These are phyloP conservation scores for Rostratula benghalensis DNA, from an alignment of 2,113 vertebrate species.

Conservation along the genomic window DNA sequence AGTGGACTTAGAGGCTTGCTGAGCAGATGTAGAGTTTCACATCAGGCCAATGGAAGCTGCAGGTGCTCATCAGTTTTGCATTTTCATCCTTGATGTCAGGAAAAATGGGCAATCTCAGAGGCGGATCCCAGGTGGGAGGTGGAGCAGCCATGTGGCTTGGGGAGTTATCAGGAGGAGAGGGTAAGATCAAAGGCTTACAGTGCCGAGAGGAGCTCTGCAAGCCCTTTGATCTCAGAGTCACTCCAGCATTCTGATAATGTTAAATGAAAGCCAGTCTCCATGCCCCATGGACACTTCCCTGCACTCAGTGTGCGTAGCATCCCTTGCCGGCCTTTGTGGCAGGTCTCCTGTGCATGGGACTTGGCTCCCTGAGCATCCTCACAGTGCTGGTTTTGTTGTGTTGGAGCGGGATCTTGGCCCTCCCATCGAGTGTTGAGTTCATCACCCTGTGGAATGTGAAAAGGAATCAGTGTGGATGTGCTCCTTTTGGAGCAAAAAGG, in stretches of 20 bases:
- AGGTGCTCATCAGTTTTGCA: background rate
- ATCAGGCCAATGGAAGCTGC: background rate
- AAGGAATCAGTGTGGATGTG: background rate
- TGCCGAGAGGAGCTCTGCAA: background rate
- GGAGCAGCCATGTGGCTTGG: background rate
- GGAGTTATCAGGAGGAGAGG: background rate
- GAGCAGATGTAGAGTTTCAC: background rate
- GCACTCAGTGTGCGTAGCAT: background rate
- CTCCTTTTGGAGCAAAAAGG: background rate
- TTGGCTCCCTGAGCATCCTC: background rate
- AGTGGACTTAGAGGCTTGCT: background rate
- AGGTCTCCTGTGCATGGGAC: background rate
- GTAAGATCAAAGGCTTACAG: background rate
- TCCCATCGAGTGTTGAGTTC: background rate
- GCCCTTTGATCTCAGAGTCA: background rate
- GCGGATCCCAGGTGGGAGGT: background rate
- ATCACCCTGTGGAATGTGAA: background rate
- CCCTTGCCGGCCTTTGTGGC: background rate
- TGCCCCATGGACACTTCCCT: background rate
- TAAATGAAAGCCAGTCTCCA: background rate
- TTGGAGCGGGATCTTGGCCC: background rate
- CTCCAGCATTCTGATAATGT: background rate
- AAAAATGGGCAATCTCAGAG: background rate
- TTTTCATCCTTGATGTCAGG: background rate
- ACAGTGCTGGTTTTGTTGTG: background rate